phyloP scores from a whole-genome alignment of 1,140 invertebrate genomes.

The Achatina immaculata region DNA sequence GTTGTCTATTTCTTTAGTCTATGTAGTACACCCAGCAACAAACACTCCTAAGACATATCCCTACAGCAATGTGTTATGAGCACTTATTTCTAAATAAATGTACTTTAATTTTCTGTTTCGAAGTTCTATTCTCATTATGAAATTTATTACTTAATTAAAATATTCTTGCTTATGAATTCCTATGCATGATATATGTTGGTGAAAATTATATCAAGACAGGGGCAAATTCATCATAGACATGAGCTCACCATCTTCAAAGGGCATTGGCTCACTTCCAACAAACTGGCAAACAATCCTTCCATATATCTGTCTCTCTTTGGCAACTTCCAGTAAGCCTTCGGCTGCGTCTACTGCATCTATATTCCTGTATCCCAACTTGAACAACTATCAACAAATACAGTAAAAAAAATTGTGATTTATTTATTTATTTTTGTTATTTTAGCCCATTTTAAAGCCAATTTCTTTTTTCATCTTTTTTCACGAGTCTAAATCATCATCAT shows the following conservation, averaged over 20 bases:
- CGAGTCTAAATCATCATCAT: not conserved
- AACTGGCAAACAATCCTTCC: constrained; percentile 11
- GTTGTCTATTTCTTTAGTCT: too few relatives aligned
- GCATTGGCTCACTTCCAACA: not conserved
- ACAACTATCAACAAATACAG: not conserved
- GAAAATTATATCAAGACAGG: too few relatives aligned
- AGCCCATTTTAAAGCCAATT: not conserved
- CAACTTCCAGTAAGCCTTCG: constrained; percentile 9
- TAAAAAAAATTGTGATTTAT: not conserved
- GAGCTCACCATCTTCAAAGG: constrained; percentile 19
- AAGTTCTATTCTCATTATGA: too few relatives aligned
- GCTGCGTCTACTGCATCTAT: constrained; percentile 17
- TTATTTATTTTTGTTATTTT: not conserved
- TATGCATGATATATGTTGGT: too few relatives aligned
- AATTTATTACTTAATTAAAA: too few relatives aligned
- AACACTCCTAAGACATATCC: too few relatives aligned
- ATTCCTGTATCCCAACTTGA: not conserved
- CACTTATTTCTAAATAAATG: too few relatives aligned
- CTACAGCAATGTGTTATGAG: too few relatives aligned
- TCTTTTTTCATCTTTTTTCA: not conserved
- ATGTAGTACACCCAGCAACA: too few relatives aligned
- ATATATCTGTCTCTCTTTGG: not conserved
- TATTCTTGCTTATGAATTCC: too few relatives aligned
- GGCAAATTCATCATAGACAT: too few relatives aligned
- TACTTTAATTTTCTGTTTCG: too few relatives aligned